A percentile compares a stretch with the other conserved stretches of the same genome.
phyloP scores from a whole-genome alignment of 2,797 vertebrate species.

The Corythornis leucogaster region DNA sequence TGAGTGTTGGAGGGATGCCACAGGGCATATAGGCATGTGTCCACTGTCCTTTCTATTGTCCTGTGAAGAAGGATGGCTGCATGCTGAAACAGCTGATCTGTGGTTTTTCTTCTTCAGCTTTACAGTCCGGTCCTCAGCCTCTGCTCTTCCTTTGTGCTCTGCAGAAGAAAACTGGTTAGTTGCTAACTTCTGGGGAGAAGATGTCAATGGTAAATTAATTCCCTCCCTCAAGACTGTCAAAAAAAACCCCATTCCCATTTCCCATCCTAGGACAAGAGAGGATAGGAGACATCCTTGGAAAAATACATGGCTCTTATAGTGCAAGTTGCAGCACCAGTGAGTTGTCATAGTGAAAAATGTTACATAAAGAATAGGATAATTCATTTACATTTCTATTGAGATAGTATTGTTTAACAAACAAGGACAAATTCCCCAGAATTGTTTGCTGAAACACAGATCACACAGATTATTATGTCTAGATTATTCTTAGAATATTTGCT shows the following conservation, averaged over 20 bases:
- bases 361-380: background rate
- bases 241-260: background rate
- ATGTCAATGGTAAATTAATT: background rate
- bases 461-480: background rate
- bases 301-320: background rate
- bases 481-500: background rate
- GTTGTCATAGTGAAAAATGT: background rate
- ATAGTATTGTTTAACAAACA: background rate
- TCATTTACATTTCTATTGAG: background rate
- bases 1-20: background rate
- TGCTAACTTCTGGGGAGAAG: background rate
- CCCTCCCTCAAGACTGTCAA: background rate
- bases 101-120: background rate
- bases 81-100: background rate
- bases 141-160: background rate
- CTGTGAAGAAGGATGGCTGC: background rate
- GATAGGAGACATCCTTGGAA: background rate
- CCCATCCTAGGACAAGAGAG: background rate
- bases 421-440: background rate
- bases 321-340: background rate
- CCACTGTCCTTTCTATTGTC: background rate
- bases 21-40: background rate
- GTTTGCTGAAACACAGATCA: background rate
- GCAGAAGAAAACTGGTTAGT: background rate
- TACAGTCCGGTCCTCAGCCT: background rate